A percentile compares a stretch with the other conserved stretches of the same genome.
phyloP scores from a whole-genome alignment of 2,797 vertebrate genomes.

The Jordanella pulchra region DNA sequence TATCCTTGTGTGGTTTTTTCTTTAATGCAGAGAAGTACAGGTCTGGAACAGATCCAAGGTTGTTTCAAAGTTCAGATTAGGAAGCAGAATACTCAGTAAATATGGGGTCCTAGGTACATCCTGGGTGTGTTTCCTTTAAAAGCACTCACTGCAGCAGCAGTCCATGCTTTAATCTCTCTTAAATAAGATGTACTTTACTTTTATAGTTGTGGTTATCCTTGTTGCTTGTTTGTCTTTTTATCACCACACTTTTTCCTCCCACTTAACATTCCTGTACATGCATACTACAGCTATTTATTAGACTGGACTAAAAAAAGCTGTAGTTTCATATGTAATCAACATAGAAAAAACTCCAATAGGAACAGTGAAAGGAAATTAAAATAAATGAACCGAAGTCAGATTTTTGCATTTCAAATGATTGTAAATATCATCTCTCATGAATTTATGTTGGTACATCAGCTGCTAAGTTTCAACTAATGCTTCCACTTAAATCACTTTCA shows the following conservation, averaged over 20 bases:
- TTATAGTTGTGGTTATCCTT: neutral
- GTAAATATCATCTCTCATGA: neutral
- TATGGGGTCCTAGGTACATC: neutral
- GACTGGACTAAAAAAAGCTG: too few relatives aligned
- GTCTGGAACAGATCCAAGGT: neutral
- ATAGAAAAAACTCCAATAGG: neutral
- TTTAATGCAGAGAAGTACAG: neutral
- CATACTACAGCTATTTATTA: neutral
- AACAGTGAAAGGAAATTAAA: neutral
- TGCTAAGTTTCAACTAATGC: neutral
- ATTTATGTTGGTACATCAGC: neutral
- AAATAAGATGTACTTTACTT: neutral
- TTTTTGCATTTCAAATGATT: neutral
- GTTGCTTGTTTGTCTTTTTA: neutral
- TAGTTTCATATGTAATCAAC: neutral
- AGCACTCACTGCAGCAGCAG: neutral
- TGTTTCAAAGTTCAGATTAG: neutral
- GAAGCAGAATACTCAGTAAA: neutral
- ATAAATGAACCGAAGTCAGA: neutral
- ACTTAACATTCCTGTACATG: neutral
- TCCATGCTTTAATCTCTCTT: neutral
- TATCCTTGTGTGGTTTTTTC: neutral
- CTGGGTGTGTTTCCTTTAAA: too few relatives aligned
- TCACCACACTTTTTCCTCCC: neutral
- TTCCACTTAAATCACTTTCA: slow-evolving; percentile 25